Evolutionary conservation across 2,888 invertebrate species (phyloP).

Genomic region (Calliscelio sp.): DNA sequence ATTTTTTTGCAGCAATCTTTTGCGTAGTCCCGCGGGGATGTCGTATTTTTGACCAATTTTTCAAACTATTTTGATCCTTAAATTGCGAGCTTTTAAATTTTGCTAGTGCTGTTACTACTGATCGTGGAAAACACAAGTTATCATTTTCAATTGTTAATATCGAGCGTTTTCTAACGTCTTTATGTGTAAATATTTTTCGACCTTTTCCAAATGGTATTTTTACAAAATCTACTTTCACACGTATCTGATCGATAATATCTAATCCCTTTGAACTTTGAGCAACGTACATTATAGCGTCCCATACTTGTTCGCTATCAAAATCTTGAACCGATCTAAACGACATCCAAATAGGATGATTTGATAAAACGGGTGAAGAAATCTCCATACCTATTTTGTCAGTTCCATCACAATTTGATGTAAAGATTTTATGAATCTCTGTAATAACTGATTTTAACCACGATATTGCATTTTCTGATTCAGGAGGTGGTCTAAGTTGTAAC

Average conservation of each 20-base stretch:
- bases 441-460: too few relatives aligned
- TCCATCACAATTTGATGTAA: neutral
- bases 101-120: neutral
- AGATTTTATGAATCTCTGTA: neutral
- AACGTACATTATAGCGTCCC: neutral
- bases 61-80: neutral
- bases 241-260: neutral
- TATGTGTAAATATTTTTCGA: neutral
- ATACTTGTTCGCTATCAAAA: neutral
- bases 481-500: too few relatives aligned
- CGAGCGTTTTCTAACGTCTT: neutral
- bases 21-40: neutral
- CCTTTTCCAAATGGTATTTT: neutral
- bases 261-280: constrained; percentile 12
- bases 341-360: neutral
- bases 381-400: constrained; percentile 13
- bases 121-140: constrained; percentile 8
- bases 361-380: neutral
- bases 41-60: neutral
- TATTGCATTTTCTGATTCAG: too few relatives aligned
- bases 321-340: neutral
- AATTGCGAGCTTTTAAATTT: neutral
- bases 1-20: neutral
- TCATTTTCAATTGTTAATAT: neutral
- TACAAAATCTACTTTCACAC: constrained; percentile 1